phyloP scores from a whole-genome alignment of 2,113 vertebrate genomes.

The Neolamprologus toae region DNA sequence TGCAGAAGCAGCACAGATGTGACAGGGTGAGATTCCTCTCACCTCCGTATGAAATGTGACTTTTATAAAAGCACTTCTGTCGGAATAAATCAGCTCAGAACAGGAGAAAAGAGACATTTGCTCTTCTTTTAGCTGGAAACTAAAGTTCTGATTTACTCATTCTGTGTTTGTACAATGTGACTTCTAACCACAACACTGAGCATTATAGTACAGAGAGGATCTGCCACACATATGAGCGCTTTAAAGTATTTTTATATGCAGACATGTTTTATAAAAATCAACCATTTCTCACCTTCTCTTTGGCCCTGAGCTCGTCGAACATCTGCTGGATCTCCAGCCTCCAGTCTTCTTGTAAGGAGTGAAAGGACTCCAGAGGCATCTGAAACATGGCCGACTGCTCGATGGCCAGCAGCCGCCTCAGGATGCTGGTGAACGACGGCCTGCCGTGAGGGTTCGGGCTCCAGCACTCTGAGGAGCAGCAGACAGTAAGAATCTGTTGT shows the following conservation, averaged over 20 bases:
- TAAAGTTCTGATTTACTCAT: neutral
- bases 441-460: slow-evolving; percentile 79
- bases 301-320: slow-evolving; percentile 86
- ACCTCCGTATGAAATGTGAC: neutral
- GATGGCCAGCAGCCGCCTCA: slow-evolving; percentile 75
- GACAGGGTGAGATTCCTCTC: neutral
- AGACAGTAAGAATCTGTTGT: neutral
- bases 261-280: neutral
- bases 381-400: slow-evolving; percentile 88
- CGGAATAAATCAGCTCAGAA: neutral
- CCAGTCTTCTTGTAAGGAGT: slow-evolving; percentile 90
- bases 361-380: slow-evolving; percentile 90
- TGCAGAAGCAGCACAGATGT: neutral
- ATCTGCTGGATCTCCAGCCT: slow-evolving; percentile 87
- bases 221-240: neutral
- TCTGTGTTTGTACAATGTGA: neutral
- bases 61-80: neutral
- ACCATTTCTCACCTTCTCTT: slow-evolving; percentile 79
- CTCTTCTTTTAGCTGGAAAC: neutral
- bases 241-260: neutral
- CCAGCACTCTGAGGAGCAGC: slow-evolving; percentile 79
- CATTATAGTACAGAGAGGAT: neutral
- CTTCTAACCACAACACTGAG: neutral
- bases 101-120: neutral
- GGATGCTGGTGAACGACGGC: slow-evolving; percentile 78